phyloP scores from a whole-genome alignment of 2,113 vertebrate genomes.

The Vicugna pacos region DNA sequence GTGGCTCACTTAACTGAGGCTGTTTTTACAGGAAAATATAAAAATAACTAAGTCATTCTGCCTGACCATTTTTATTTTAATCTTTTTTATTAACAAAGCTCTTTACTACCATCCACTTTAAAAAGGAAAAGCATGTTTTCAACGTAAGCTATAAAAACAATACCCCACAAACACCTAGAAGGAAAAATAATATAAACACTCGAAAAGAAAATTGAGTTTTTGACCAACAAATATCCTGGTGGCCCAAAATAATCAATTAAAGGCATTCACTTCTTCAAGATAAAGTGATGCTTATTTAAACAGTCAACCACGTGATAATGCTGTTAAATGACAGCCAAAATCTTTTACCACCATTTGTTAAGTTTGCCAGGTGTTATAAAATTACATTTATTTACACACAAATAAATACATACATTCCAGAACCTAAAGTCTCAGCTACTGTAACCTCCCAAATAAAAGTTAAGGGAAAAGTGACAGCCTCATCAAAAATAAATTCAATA shows the following conservation, averaged over 20 bases:
- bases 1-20: constrained; percentile 90
- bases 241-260: constrained; percentile 82
- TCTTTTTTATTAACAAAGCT: constrained; percentile 87
- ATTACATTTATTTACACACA: not conserved
- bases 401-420: not conserved
- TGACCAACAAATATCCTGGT: constrained; percentile 78
- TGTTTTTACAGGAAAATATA: constrained; percentile 98
- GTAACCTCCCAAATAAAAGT: not conserved
- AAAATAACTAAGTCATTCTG: constrained; percentile 94
- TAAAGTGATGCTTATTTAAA: constrained; percentile 62
- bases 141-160: constrained; percentile 83
- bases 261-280: constrained; percentile 54
- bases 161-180: constrained; percentile 77
- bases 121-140: constrained; percentile 85
- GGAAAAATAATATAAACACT: constrained; percentile 81
- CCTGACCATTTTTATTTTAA: constrained; percentile 82
- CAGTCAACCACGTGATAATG: constrained; percentile 41
- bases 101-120: constrained; percentile 82
- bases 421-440: not conserved
- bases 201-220: constrained; percentile 76
- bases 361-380: not conserved
- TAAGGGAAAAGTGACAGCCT: not conserved
- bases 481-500: not conserved
- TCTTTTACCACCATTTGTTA: not conserved
- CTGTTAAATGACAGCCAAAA: constrained; percentile 4